Percentiles rank a stretch among this genome's conserved stretches.
Conservation (phyloP, 2,888 invertebrate genomes). For the Thalpophila matura region DNA sequence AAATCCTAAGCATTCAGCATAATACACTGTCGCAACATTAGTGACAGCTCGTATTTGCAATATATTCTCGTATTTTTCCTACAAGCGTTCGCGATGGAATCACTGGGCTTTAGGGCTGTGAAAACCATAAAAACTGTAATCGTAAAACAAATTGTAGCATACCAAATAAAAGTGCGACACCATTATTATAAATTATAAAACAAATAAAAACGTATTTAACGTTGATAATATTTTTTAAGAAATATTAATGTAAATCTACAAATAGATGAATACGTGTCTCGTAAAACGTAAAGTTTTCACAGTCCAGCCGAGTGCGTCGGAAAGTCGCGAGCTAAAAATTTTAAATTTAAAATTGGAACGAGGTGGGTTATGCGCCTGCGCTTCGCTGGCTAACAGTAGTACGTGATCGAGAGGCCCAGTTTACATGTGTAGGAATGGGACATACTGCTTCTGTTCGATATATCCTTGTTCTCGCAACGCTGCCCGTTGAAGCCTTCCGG, state of each 20-base stretch:
- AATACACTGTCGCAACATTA: slow-evolving; percentile 55
- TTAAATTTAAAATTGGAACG: slow-evolving; percentile 82
- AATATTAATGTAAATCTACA: slow-evolving; percentile 53
- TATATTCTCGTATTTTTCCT: slow-evolving; percentile 64
- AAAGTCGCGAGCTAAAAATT: slow-evolving; percentile 77
- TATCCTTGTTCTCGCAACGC: slow-evolving; percentile 95
- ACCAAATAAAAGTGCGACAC: slow-evolving; percentile 33
- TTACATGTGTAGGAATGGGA: slow-evolving; percentile 95
- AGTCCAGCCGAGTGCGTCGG: slow-evolving; percentile 72
- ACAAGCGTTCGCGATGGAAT: slow-evolving; percentile 63
- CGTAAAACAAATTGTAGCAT: slow-evolving; percentile 46
- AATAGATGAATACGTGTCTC: slow-evolving; percentile 59
- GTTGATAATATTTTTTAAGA: slow-evolving; percentile 44
- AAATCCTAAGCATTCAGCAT: slow-evolving; percentile 65
- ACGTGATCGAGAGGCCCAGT: slow-evolving; percentile 94
- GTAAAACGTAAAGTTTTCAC: slow-evolving; percentile 68
- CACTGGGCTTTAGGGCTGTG: slow-evolving; percentile 66
- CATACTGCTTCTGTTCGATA: slow-evolving; percentile 94
- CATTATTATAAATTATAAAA: slow-evolving; percentile 50
- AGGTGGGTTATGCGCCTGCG: slow-evolving; percentile 85
- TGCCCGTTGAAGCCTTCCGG: slow-evolving; percentile 95
- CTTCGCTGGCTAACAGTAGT: slow-evolving; percentile 93
- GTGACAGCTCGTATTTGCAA: slow-evolving; percentile 58
- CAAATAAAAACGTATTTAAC: slow-evolving; percentile 45
- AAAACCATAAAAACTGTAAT: slow-evolving; percentile 62